Base-by-base conservation (phyloP, 2,888 invertebrate genomes). In the Eupithecia dodoneata region DNA sequence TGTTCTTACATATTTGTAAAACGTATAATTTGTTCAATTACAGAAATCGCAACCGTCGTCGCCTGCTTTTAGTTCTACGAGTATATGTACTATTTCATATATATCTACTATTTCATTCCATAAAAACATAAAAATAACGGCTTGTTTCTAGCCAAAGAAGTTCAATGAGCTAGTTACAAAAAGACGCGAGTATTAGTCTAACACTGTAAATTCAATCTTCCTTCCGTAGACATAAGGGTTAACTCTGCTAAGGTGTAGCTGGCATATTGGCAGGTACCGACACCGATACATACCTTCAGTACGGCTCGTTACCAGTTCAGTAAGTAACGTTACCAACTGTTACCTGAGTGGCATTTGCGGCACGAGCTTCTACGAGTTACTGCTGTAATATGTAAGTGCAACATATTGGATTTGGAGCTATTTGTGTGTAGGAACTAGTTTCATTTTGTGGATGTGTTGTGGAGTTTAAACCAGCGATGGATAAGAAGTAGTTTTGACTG, bases 261-360 rank as follows among this genome's bases (percentile, higher is more conserved):
- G 30, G 2, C 30, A 63, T 63, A 63, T 63, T 63, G n/a, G 44
- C n/a, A 69, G n/a, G 47, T 70, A 18, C 5, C 18, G 70, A 70
- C n/a, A 30, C 47, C n/a, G 52, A 63, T 63, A 63, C 59, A 9
- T 10, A 18, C 10, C n/a, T 18, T 47, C 45, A 41, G 55, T 71
- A 75, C 66, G 59, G 42, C 73, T 75, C 47, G 75, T 65, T 74
- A 69, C 71, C 69, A 47, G 52, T 70, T 70, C 70, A 79, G 76
- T 74, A 74, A 79, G 78, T 75, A 78, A 75, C 75, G 72, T 71
- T 73, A 75, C 75, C 77, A 76, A 78, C 78, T 77, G 79, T 74
- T 79, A 79, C 76, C 75, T 76, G 75, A 76, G 73, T 75, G 74
- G 77, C 76, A 80, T 80, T 79, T 81, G 79, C 75, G 77, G 80